Conservation (phyloP, 2,113 vertebrate species). For the Neolamprologus toae region DNA sequence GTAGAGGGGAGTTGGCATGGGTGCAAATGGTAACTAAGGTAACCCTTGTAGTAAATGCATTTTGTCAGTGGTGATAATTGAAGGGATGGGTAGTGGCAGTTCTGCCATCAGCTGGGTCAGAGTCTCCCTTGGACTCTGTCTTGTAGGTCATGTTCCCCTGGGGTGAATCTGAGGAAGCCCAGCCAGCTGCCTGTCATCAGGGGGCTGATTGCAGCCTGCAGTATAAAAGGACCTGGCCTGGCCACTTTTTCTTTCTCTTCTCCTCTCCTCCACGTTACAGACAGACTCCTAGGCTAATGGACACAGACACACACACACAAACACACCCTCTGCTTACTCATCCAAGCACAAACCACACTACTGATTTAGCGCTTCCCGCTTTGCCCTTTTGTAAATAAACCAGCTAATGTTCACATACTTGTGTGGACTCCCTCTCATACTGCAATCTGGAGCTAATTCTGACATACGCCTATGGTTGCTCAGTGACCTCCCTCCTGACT, state of each 20-base stretch:
- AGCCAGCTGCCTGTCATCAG: neutral
- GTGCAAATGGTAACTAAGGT: neutral
- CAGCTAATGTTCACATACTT: neutral
- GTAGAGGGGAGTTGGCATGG: neutral
- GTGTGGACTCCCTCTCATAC: neutral
- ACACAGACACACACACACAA: fast-evolving
- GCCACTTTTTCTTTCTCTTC: neutral
- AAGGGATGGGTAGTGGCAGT: neutral
- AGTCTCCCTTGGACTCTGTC: neutral
- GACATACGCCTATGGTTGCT: neutral
- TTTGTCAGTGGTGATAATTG: neutral
- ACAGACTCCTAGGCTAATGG: neutral
- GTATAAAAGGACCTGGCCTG: neutral
- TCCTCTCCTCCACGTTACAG: neutral
- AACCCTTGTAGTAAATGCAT: neutral
- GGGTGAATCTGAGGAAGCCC: neutral
- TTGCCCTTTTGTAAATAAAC: neutral
- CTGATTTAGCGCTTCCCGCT: neutral
- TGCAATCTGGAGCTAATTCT: neutral
- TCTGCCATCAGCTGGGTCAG: neutral
- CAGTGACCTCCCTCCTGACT: neutral
- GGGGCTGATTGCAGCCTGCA: neutral
- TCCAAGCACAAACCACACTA: neutral
- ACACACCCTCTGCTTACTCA: neutral
- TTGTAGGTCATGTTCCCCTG: neutral